Percentiles rank a stretch among this genome's conserved stretches.
Conservation (phyloP, 2,888 invertebrate genomes). For the Amblyjoppa proteus region DNA sequence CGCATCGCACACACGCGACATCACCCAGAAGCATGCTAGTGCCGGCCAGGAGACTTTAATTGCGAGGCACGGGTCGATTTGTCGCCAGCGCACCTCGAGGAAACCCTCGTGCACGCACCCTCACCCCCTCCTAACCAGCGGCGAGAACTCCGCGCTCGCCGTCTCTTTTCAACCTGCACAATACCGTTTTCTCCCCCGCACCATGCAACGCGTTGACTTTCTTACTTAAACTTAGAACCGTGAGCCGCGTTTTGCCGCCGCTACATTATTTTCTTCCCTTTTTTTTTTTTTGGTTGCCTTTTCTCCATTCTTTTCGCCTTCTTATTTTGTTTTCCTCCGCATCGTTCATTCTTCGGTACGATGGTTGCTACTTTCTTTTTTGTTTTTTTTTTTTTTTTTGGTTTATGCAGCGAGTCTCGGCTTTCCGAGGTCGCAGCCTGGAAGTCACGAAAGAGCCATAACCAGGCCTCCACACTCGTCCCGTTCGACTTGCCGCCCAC, state of each 20-base stretch:
- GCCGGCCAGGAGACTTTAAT: conserved; percentile 76
- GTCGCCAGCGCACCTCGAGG: conserved; percentile 71
- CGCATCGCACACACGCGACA: conserved; percentile 69
- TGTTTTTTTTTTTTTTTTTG: not conserved
- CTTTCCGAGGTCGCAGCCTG: not conserved
- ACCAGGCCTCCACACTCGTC: not conserved
- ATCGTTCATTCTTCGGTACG: not conserved
- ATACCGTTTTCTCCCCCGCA: conserved; percentile 1
- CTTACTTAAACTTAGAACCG: not conserved
- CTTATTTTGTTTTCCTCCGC: not conserved
- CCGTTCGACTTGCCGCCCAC: not conserved
- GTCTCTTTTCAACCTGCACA: not conserved
- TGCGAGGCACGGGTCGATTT: conserved; percentile 80
- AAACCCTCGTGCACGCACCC: conserved; percentile 66
- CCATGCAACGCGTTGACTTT: conserved; percentile 23
- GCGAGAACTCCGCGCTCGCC: conserved; percentile 11
- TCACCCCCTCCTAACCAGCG: conserved; percentile 34
- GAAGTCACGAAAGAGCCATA: conserved; percentile 16
- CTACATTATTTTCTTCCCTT: not conserved
- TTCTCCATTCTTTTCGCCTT: conserved; percentile 3
- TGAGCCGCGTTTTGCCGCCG: not conserved
- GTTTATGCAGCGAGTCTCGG: not conserved
- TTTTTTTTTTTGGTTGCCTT: not conserved
- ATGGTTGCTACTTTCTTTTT: not conserved
- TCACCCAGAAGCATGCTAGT: conserved; percentile 6